Base-by-base conservation (phyloP, 2,113 vertebrate genomes). In the Megaleporinus macrocephalus region DNA sequence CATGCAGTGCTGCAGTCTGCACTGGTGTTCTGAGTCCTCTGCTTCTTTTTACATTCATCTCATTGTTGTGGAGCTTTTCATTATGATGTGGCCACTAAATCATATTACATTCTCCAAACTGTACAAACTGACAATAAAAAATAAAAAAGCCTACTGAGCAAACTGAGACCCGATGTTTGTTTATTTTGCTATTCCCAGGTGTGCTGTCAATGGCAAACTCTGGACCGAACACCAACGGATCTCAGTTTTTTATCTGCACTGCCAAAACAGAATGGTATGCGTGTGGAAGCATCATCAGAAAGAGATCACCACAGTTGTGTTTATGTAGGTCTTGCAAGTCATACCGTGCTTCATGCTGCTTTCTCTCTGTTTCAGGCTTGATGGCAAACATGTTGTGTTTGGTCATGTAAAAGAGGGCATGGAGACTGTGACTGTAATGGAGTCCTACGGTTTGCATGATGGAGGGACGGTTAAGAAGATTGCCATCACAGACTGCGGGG, bases 161-260 rank as follows among this genome's bases (percentile, higher is more conserved):
- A 30, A 66, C 68, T 59, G 33, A 76, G 51, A 47, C 33, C 22
- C 73, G 75, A 70, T 30, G 68, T 74, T 78, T 59, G 84, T 85
- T 78, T 1, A n/a, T 79, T 30, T 30, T 47, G 0, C 0, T 69
- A 4, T 79, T 84, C 84, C 14, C 83, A 99, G 98, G 98, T 89
- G 91, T 95, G 26, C 92, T 99, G 68, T 99, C 98, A 26, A 99
- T 99, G 98, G 98, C 97, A 6, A 98, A 99, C 5, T 96, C 96
- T 0, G 97, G 98, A 57, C 96, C 96, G 49, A 97, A 99, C 87
- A 98, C 96, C 57, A 99, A 99, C 0, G 96, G 96, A 83, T 99
- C 98, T 69, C 98, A 99, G 90, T 99, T 99, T 93, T 99, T 99
- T 90, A 97, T 99, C 55, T 96, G 95, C 88, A 97, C 96, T 0